Evolutionary conservation across 2,113 vertebrate species (phyloP), one percentile per base, ranked within the genome.

Genomic region (Pteropus alecto): DNA sequence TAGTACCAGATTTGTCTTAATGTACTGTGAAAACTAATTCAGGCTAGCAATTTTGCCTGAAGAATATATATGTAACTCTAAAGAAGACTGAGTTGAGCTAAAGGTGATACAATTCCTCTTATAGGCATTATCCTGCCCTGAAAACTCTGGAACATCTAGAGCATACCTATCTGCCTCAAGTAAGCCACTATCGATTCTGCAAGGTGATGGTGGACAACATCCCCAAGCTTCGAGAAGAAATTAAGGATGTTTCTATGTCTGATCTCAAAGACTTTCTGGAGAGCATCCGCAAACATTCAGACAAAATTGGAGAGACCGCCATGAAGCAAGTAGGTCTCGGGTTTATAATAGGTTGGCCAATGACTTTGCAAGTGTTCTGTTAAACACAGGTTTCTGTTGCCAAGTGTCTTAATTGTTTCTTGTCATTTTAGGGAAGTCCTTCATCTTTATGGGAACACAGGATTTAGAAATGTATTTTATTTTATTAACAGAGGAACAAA

Each of bases 241-340:
- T 99, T 98, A 98, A 99, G 30, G 99, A 99, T 60, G 99, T 99
- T 28, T 99, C 99, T 98, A 99, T 99, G 99, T 99, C 99, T 1
- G 99, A 99, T 97, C 99, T 99, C 60, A 99, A 99, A 95, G 99
- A 99, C 97, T 99, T 99, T 98, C 98, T 99, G 99, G 99, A 99
- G 98, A 99, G 99, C 96, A 99, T 99, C 98, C 99, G 99, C 46
- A 99, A 99, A 93, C 99, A 99, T 98, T 99, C 99, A 0, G 99
- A 99, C 98, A 99, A 99, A 98, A 99, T 99, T 2, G 99, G 99
- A 14, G 99, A 99, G 99, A 99, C 99, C 0, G 99, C 99, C n/a
- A 99, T 99, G 98, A 99, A 99, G 26, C 99, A 99, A 99, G 99
- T 99, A 98, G 93, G 98, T 96, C 2, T 73, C 65, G 26, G 22